These are phyloP conservation scores for Adelphocoris suturalis DNA, from an alignment of 2,888 invertebrate genomes.

Conservation along the genomic window DNA sequence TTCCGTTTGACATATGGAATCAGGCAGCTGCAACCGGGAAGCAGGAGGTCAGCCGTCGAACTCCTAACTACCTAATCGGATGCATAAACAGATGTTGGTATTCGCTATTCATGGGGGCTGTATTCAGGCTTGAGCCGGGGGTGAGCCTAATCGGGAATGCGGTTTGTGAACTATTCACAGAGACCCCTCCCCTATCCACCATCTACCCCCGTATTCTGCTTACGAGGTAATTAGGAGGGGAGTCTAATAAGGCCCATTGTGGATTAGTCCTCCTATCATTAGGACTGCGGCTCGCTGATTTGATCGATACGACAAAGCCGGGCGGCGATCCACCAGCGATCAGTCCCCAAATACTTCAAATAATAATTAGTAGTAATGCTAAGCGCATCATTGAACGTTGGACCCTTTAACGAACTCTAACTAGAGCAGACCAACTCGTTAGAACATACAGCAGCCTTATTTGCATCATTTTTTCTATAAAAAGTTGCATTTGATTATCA, in stretches of 20 bases:
- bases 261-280: constrained; percentile 38
- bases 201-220: neutral
- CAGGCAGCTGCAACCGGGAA: neutral
- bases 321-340: neutral
- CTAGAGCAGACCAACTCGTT: too few relatives aligned
- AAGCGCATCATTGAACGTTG: too few relatives aligned
- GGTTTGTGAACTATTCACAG: constrained; percentile 26
- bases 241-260: constrained; percentile 37
- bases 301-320: neutral
- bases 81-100: constrained; percentile 16
- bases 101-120: neutral
- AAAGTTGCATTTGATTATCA: too few relatives aligned
- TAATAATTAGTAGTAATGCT: too few relatives aligned
- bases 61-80: constrained; percentile 6
- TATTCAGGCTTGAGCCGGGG: neutral
- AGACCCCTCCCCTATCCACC: neutral
- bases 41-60: neutral
- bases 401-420: too few relatives aligned
- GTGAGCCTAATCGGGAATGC: constrained; percentile 6
- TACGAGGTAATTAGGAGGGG: constrained; percentile 32
- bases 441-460: too few relatives aligned
- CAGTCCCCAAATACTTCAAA: neutral
- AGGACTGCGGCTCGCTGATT: constrained; percentile 38
- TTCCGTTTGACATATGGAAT: too few relatives aligned
- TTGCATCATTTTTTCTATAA: too few relatives aligned